Evolutionary conservation across 2,797 vertebrate species (phyloP).

Genomic region (Gymnoscopelus braueri): DNA sequence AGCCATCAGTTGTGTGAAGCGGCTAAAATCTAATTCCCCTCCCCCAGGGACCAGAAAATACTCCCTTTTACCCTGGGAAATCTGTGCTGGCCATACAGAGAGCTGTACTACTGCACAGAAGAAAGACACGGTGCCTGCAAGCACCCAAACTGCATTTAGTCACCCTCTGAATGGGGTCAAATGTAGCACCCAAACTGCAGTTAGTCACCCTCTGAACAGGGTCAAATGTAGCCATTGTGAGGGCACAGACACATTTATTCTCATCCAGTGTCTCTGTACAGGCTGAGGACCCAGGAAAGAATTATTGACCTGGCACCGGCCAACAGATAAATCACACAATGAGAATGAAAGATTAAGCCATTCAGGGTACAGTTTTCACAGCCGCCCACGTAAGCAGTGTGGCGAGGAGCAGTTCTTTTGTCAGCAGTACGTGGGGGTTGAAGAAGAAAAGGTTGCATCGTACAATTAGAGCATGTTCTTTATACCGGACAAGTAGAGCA

Average conservation of each 20-base stretch:
- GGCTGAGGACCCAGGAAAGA: constrained; percentile 32
- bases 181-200: constrained; percentile 25
- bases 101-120: no score
- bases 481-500: background rate
- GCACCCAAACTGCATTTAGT: constrained; percentile 37
- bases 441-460: background rate
- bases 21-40: no score
- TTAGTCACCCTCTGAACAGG: constrained; percentile 46
- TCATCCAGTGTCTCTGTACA: constrained; percentile 23
- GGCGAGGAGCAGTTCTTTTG: background rate
- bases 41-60: no score
- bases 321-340: constrained; percentile 50
- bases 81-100: no score
- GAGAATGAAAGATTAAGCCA: constrained; percentile 46
- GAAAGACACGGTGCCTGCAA: background rate
- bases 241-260: constrained; percentile 47
- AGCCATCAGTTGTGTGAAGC: no score
- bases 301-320: constrained; percentile 38
- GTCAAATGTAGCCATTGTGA: constrained; percentile 56
- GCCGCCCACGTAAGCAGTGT: constrained; percentile 9
- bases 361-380: constrained; percentile 28
- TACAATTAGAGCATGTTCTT: constrained; percentile 39
- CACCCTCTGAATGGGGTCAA: constrained; percentile 51
- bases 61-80: no score
- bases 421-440: no score